Evolutionary conservation across 1,140 invertebrate genomes (phyloP).

Genomic region (Bradysia coprophila): DNA sequence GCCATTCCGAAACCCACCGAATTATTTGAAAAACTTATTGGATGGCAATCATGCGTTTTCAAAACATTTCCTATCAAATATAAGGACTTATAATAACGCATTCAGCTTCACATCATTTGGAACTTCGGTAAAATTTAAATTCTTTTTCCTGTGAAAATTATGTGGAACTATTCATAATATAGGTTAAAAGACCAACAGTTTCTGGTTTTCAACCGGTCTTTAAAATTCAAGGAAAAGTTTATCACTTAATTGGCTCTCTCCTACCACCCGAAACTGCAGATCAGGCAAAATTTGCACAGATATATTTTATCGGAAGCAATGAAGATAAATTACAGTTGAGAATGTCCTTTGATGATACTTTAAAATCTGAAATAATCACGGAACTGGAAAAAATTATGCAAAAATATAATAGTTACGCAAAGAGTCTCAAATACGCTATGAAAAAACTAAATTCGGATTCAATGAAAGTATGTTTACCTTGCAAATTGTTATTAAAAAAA

Average conservation of each 20-base stretch:
- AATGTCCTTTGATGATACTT: constrained; percentile 9
- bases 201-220: constrained; percentile 25
- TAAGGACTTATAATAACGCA: constrained; percentile 9
- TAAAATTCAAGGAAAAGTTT: constrained; percentile 28
- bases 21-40: constrained; percentile 4
- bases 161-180: too few relatives aligned
- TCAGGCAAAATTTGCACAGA: constrained; percentile 23
- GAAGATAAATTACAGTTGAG: constrained; percentile 11
- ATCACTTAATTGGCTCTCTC: constrained; percentile 23
- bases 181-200: too few relatives aligned
- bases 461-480: too few relatives aligned
- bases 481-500: too few relatives aligned
- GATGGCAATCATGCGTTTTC: constrained; percentile 10
- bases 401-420: constrained; percentile 15
- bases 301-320: constrained; percentile 23
- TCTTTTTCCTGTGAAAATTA: too few relatives aligned
- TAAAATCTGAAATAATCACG: constrained; percentile 13
- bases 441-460: constrained; percentile 15
- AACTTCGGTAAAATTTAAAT: constrained; percentile 5
- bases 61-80: constrained; percentile 21
- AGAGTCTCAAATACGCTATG: constrained; percentile 18
- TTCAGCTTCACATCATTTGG: constrained; percentile 12
- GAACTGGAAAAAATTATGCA: constrained; percentile 20
- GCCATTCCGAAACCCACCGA: constrained; percentile 3
- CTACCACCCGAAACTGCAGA: constrained; percentile 12